Base-by-base conservation (phyloP, 2,888 invertebrate species). In the Yponomeuta sedellus region DNA sequence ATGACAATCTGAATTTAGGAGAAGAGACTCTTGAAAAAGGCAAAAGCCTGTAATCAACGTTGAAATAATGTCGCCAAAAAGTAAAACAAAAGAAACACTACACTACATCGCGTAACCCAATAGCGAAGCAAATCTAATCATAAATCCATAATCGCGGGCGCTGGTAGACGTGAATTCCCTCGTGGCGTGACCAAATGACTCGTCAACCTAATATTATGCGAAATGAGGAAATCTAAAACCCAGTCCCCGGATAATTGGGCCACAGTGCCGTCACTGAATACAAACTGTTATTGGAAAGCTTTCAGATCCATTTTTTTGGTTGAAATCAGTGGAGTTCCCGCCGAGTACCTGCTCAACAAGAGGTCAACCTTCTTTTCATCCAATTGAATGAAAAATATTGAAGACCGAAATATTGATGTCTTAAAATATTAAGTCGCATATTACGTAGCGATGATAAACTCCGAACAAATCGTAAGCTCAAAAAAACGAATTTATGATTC, bases 171-270 rank as follows among this genome's bases (percentile, higher is more conserved):
- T 52, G 44, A 52, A 52, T 52, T 12, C 69, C 74, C 71, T 71
- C 71, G 74, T 80, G 74, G 79, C 78, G 79, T 79, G 79, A 77
- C 79, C 76, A 71, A 78, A 75, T 75, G 76, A 75, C 74, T 75
- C 75, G 77, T 76, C 76, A 77, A 75, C 77, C 73, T 76, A 75
- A 79, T 80, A 80, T 78, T 78, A 80, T 77, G 79, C 77, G 75
- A 77, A 82, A 80, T 79, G 75, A 77, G 77, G 79, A 79, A 78
- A 74, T 76, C 76, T 76, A 25, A 64, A 78, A 80, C 77, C 78
- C 75, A 77, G 75, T 74, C 75, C 74, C 75, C 71, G 20, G 59
- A 19, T 52, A 52, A 52, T 52, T 52, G 44, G 16, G 44, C 44
- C 16, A 52, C 44, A 52, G 44, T 52, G 16, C 16, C 16, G 3